These are phyloP conservation scores for Paradoxurus hermaphroditus DNA, from an alignment of 2,113 vertebrate genomes.

Conservation along the genomic window DNA sequence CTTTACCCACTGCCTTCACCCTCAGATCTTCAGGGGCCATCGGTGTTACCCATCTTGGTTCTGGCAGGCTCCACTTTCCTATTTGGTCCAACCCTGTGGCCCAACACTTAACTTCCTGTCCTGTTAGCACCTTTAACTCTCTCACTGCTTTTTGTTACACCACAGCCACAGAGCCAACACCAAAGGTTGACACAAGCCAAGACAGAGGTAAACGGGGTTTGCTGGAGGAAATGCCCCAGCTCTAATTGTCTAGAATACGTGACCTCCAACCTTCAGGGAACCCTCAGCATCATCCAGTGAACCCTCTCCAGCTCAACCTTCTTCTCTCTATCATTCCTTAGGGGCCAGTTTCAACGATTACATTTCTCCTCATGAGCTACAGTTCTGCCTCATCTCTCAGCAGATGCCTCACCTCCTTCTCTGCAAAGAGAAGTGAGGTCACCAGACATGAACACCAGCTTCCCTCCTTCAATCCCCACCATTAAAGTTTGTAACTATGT, in stretches of 20 bases:
- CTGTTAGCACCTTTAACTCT: not conserved
- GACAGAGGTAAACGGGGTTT: not conserved
- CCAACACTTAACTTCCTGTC: not conserved
- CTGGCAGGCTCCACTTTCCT: not conserved
- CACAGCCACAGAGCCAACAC: not conserved
- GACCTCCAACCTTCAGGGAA: no score
- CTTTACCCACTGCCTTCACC: no score
- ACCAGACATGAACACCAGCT: not conserved
- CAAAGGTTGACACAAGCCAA: not conserved
- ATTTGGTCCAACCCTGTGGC: not conserved
- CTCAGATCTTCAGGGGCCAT: not conserved
- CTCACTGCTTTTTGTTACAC: not conserved
- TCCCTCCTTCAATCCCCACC: not conserved
- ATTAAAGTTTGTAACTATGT: not conserved
- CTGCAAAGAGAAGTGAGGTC: not conserved
- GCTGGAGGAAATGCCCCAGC: not conserved
- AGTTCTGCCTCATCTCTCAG: not conserved
- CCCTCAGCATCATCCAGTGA: not conserved
- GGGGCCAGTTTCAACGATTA: not conserved
- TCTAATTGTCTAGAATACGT: accelerated
- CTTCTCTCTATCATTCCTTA: not conserved
- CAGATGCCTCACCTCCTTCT: not conserved
- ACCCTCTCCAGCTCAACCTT: not conserved
- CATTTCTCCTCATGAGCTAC: not conserved
- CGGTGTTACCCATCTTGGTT: not conserved